Conservation (phyloP, 2,888 invertebrate species). For the Lumbricus terrestris region DNA sequence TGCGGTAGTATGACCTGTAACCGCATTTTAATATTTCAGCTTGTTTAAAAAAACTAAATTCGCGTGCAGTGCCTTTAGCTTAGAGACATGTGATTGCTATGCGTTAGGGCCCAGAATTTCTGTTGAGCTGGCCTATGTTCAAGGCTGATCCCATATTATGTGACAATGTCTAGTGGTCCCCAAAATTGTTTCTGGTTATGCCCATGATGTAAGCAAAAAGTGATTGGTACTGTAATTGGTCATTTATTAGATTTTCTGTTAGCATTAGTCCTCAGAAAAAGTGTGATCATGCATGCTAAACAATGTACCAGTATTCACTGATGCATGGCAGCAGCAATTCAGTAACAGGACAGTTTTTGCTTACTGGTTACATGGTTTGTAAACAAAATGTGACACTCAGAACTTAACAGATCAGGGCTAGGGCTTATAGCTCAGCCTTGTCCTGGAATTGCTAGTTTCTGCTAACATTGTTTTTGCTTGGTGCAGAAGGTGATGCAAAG, state of each 20-base stretch:
- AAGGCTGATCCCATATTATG: no score
- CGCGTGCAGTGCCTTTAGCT: no score
- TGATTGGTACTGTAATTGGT: not conserved
- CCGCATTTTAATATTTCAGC: no score
- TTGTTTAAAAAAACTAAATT: no score
- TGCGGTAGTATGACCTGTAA: no score
- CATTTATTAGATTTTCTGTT: not conserved
- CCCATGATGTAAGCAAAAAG: no score
- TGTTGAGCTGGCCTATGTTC: no score
- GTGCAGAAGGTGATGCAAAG: not conserved
- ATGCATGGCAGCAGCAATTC: not conserved
- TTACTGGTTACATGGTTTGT: not conserved
- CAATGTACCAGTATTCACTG: not conserved
- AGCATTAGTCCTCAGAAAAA: not conserved
- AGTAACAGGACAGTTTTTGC: not conserved
- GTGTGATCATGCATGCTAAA: not conserved
- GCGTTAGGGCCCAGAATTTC: no score
- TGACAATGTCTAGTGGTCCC: no score
- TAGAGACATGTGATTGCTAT: no score
- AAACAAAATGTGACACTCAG: not conserved
- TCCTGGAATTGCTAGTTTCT: conserved; percentile 3
- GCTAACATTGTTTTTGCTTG: not conserved
- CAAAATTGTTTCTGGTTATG: no score
- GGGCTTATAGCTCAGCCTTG: not conserved
- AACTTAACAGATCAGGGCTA: not conserved